Evolutionary conservation across 1,140 invertebrate species (phyloP), one percentile per base, ranked within the genome.

Genomic region (Zaprionus inermis): DNA sequence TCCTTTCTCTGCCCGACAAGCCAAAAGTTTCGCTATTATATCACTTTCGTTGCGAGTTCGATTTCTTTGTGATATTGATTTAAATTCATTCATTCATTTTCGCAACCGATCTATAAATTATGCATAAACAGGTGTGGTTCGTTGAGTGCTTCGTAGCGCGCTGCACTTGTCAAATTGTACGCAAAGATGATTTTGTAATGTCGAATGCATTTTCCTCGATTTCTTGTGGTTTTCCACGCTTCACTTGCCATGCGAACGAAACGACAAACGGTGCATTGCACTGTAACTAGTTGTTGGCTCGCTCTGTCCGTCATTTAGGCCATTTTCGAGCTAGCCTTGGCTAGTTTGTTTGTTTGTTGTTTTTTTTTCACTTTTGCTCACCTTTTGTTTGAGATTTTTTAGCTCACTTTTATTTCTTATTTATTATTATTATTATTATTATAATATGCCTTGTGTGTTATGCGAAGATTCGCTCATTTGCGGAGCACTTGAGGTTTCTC

Each of bases 241-340:
- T 74, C 72, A 74, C 65, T 68, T 68, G 71, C 49, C 36, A 60
- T 46, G 10, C n/a, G 55, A 41, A 54, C 51, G 14, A 9, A 18
- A 51, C 9, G 34, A 68, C 44, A 49, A 49, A 20, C 16, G 11
- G 70, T 70, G 58, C 66, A 51, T 56, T 70, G 66, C 66, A 70
- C 72, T 64, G 70, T 41, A 74, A 73, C 71, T 55, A 73, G 71
- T 73, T 66, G 32, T 18, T 38, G 52, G 36, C 32, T 70, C 7
- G 3, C n/a, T 44, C 32, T 38, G 38, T 2, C 38, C n/a, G 24
- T 30, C 44, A 65, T 66, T 67, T 59, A n/a, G 69, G 69, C 61
- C 52, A 41, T n/a, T 32, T 67, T 57, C 36, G 24, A 54, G 46
- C 38, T 44, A 16, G 57, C 30, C 51, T 73, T 55, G 56, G 34